Conservation (phyloP, 2,797 vertebrate genomes). For the Falco columbarius region DNA sequence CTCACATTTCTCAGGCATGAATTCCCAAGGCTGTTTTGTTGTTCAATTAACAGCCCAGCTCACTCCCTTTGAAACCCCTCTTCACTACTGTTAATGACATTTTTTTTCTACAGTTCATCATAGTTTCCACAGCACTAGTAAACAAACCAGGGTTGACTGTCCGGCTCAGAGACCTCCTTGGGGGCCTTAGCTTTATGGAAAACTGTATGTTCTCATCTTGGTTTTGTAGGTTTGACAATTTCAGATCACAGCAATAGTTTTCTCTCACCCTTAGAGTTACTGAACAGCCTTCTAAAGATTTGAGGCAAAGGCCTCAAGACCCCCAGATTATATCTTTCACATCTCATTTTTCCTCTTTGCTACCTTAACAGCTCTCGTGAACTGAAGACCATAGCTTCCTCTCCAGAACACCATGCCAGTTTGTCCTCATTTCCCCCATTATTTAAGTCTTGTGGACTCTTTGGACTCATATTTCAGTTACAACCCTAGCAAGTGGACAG, state of each 20-base stretch:
- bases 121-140: constrained; percentile 18
- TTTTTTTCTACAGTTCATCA: neutral
- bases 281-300: neutral
- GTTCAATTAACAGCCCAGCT: neutral
- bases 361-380: neutral
- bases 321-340: neutral
- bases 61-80: neutral
- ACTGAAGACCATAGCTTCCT: neutral
- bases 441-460: accelerated
- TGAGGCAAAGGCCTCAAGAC: neutral
- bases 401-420: neutral
- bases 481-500: neutral
- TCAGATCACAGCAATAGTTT: neutral
- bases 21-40: neutral
- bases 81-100: neutral
- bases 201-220: neutral
- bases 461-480: neutral
- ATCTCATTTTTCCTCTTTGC: neutral
- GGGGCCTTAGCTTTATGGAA: neutral
- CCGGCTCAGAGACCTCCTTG: neutral
- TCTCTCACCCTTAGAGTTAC: neutral
- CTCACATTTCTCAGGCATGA: neutral
- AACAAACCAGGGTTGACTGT: neutral
- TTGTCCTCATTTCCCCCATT: neutral
- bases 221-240: neutral